A percentile compares a stretch with the other conserved stretches of the same genome.
These are phyloP conservation scores for Pygoscelis adeliae DNA, from an alignment of 2,113 vertebrate species.

Conservation along the genomic window DNA sequence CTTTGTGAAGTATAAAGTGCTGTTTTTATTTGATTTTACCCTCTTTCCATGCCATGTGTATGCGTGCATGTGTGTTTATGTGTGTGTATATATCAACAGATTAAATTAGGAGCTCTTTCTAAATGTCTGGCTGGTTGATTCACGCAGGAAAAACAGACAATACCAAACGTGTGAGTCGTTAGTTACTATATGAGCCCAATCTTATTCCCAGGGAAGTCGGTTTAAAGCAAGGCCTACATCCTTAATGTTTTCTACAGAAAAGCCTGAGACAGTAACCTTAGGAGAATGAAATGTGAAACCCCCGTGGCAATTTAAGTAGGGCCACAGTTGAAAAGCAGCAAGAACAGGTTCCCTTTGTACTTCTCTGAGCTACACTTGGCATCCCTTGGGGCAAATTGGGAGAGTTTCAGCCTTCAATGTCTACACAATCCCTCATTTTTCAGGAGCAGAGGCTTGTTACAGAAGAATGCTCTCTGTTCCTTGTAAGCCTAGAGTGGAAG, in stretches of 20 bases:
- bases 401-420: constrained; percentile 38
- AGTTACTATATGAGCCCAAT: neutral
- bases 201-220: constrained; percentile 14
- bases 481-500: constrained; percentile 10
- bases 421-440: constrained; percentile 61
- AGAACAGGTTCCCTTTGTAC: constrained; percentile 70
- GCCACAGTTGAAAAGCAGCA: constrained; percentile 49
- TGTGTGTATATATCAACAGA: neutral
- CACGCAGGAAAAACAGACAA: neutral
- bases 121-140: neutral
- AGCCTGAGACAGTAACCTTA: constrained; percentile 55
- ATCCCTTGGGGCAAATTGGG: constrained; percentile 53
- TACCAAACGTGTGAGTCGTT: neutral
- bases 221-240: constrained; percentile 12
- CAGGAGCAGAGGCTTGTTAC: constrained; percentile 22
- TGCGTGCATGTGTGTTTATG: neutral
- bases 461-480: constrained; percentile 55
- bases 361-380: constrained; percentile 47
- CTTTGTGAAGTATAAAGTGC: neutral
- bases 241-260: constrained; percentile 63
- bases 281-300: constrained; percentile 59
- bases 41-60: neutral
- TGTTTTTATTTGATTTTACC: neutral
- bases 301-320: constrained; percentile 1
- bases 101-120: neutral